A percentile compares a stretch with the other conserved stretches of the same genome.
phyloP scores from a whole-genome alignment of 2,113 vertebrate genomes.

The Lophius piscatorius region DNA sequence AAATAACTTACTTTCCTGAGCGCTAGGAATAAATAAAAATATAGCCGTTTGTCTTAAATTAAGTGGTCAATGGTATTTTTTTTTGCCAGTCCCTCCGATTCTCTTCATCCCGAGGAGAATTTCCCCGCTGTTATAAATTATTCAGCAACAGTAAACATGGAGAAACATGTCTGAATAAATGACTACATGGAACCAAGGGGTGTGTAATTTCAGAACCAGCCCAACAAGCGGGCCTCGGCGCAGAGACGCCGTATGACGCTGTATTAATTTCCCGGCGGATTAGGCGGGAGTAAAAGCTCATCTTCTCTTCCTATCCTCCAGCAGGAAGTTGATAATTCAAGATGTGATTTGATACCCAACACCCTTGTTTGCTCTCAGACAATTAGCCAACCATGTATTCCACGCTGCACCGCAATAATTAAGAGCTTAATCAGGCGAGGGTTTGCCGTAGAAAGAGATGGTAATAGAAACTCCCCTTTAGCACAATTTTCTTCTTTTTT shows the following conservation, averaged over 20 bases:
- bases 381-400: conserved; percentile 62
- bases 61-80: conserved; percentile 53
- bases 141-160: conserved; percentile 63
- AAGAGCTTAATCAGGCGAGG: conserved; percentile 58
- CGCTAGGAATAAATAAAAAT: not conserved
- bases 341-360: conserved; percentile 50
- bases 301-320: conserved; percentile 23
- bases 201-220: conserved; percentile 33
- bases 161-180: conserved; percentile 63
- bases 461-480: conserved; percentile 41
- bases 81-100: conserved; percentile 34
- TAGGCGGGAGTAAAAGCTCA: conserved; percentile 15
- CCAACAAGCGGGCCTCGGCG: not conserved
- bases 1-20: too few relatives aligned
- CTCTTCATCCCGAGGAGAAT: conserved; percentile 50
- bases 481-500: too few relatives aligned
- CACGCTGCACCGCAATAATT: conserved; percentile 47
- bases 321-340: conserved; percentile 43
- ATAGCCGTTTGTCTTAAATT: not conserved
- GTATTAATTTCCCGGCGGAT: conserved; percentile 49
- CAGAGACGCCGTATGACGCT: conserved; percentile 2
- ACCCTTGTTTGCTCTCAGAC: conserved; percentile 56
- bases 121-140: conserved; percentile 56
- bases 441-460: conserved; percentile 43
- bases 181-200: conserved; percentile 46